These are phyloP conservation scores for Heterohyrax brucei DNA, from an alignment of 2,797 vertebrate species.

Conservation along the genomic window DNA sequence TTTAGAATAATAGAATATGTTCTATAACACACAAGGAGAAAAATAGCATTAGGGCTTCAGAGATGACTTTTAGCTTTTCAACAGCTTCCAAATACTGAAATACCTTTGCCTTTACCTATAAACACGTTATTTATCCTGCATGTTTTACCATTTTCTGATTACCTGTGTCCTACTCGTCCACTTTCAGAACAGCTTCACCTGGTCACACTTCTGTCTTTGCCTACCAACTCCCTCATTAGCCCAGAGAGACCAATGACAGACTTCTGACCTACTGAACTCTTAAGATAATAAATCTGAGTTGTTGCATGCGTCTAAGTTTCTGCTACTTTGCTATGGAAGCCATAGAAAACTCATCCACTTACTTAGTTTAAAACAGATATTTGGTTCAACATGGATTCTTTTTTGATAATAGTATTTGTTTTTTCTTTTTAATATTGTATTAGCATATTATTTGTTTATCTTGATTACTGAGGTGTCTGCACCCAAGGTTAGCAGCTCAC, in stretches of 20 bases:
- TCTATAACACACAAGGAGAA: not conserved
- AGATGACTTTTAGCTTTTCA: conserved; percentile 33
- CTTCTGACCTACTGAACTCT: not conserved
- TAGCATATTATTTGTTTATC: not conserved
- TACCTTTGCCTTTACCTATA: not conserved
- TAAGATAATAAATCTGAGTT: conserved; percentile 1
- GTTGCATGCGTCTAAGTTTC: not conserved
- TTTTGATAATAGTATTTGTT: conserved; percentile 13
- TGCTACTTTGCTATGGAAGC: not conserved
- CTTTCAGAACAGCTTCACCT: not conserved
- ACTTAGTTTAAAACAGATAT: not conserved
- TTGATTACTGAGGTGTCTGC: not conserved
- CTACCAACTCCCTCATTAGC: not conserved
- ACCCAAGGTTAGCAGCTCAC: not conserved
- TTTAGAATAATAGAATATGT: conserved; percentile 10
- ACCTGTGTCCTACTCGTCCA: not conserved
- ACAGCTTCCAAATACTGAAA: not conserved
- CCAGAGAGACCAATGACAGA: not conserved
- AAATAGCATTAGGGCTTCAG: not conserved
- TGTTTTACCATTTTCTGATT: conserved; percentile 31
- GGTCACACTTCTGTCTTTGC: not conserved
- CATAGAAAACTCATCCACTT: not conserved
- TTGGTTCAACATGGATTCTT: not conserved
- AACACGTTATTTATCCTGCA: not conserved
- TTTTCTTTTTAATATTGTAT: not conserved